Evolutionary conservation across 2,797 vertebrate genomes (phyloP).

Genomic region (Neosilurus mollespiculum): DNA sequence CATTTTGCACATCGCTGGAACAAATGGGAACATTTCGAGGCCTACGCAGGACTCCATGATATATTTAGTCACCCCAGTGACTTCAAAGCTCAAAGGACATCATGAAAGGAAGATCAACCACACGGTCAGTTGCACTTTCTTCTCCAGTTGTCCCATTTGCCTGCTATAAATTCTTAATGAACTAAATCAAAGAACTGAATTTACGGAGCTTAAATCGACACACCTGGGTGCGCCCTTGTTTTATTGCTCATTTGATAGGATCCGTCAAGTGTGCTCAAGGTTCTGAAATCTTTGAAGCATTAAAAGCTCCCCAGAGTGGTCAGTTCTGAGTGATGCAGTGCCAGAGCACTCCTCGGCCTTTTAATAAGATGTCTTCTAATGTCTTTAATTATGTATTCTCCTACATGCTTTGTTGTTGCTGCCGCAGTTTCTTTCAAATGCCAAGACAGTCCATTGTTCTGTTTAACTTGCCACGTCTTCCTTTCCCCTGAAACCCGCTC

Average conservation of each 20-base stretch:
- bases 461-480: constrained; percentile 41
- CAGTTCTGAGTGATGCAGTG: constrained; percentile 8
- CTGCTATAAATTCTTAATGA: not conserved
- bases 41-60: not conserved
- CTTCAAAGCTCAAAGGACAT: not conserved
- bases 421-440: constrained; percentile 53
- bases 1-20: not conserved
- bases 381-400: constrained; percentile 45
- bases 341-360: not conserved
- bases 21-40: not conserved
- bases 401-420: constrained; percentile 41
- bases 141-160: not conserved
- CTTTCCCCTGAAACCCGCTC: constrained; percentile 47
- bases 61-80: not conserved
- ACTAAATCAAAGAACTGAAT: not conserved
- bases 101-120: not conserved
- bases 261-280: not conserved
- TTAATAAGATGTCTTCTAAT: constrained; percentile 12
- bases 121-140: too few species aligned
- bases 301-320: not conserved
- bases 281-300: not conserved
- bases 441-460: constrained; percentile 51
- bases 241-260: not conserved
- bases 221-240: not conserved
- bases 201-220: not conserved